Evolutionary conservation across 2,888 invertebrate genomes (phyloP).

Genomic region (Chymomyza procnemis): DNA sequence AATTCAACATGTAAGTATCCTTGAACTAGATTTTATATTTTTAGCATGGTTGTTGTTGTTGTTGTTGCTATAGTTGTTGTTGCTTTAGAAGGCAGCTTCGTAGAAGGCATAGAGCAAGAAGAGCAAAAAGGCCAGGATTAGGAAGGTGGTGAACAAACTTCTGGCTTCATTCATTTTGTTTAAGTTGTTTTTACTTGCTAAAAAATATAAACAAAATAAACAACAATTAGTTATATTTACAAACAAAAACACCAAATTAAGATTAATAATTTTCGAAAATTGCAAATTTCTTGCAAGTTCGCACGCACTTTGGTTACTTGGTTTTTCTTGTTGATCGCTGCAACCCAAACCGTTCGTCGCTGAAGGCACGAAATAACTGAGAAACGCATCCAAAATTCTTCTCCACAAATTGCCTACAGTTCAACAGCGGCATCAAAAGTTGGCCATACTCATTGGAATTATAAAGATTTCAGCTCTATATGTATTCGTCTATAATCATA

Average conservation of each 20-base stretch:
- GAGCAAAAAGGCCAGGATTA: slow-evolving; percentile 84
- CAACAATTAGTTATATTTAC: slow-evolving; percentile 12
- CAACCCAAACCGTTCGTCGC: slow-evolving; percentile 75
- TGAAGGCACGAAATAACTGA: slow-evolving; percentile 77
- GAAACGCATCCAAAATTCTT: slow-evolving; percentile 62
- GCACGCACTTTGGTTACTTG: slow-evolving; percentile 39
- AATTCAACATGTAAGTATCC: slow-evolving; percentile 66
- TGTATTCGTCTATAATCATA: slow-evolving; percentile 1
- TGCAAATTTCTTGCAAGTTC: not conserved
- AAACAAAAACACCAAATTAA: not conserved
- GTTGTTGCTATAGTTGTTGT: not conserved
- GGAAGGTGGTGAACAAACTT: slow-evolving; percentile 85
- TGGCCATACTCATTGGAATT: slow-evolving; percentile 56
- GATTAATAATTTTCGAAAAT: not conserved
- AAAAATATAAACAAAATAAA: slow-evolving; percentile 28
- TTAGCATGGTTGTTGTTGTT: slow-evolving; percentile 17
- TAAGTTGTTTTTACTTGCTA: slow-evolving; percentile 29
- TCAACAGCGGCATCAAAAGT: slow-evolving; percentile 37
- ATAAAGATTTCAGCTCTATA: slow-evolving; percentile 28
- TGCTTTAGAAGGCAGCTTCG: slow-evolving; percentile 80
- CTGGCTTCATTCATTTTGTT: slow-evolving; percentile 81
- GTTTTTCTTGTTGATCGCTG: slow-evolving; percentile 13
- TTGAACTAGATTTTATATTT: slow-evolving; percentile 48
- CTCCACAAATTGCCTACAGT: slow-evolving; percentile 67
- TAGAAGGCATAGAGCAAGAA: slow-evolving; percentile 85